A percentile compares a stretch with the other conserved stretches of the same genome.
phyloP scores from a whole-genome alignment of 2,113 vertebrate genomes.

The Ardeotis arabs region DNA sequence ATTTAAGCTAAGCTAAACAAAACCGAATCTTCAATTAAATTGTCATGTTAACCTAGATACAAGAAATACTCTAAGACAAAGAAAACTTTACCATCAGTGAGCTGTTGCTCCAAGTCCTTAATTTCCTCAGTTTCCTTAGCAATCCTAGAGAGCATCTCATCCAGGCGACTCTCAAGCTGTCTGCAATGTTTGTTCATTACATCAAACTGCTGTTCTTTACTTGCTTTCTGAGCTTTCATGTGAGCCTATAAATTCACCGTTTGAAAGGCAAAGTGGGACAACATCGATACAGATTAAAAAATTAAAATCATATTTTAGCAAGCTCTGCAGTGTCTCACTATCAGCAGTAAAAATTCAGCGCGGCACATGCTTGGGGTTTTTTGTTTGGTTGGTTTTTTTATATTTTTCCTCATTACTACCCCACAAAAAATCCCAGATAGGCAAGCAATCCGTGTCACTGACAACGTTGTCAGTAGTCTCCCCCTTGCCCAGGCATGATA shows the following conservation, averaged over 20 bases:
- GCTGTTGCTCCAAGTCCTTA: slow-evolving; percentile 92
- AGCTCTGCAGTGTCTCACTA: not conserved
- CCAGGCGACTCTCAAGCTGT: slow-evolving; percentile 85
- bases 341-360: not conserved
- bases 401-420: not conserved
- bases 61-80: not conserved
- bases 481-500: not conserved
- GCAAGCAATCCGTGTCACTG: not conserved
- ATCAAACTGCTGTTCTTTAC: slow-evolving; percentile 80
- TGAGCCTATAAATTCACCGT: slow-evolving; percentile 72
- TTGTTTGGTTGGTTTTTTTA: not conserved
- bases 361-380: not conserved
- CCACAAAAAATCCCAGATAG: not conserved
- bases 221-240: slow-evolving; percentile 76
- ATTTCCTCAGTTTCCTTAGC: slow-evolving; percentile 92
- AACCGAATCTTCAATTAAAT: not conserved
- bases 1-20: not conserved
- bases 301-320: not conserved
- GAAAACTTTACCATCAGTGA: slow-evolving; percentile 83
- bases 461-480: not conserved
- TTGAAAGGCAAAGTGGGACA: not conserved
- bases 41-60: not conserved
- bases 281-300: not conserved
- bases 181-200: slow-evolving; percentile 83
- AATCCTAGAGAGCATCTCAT: slow-evolving; percentile 88